These are phyloP conservation scores for Clamator glandarius DNA, from an alignment of 2,797 vertebrate genomes.

Conservation along the genomic window DNA sequence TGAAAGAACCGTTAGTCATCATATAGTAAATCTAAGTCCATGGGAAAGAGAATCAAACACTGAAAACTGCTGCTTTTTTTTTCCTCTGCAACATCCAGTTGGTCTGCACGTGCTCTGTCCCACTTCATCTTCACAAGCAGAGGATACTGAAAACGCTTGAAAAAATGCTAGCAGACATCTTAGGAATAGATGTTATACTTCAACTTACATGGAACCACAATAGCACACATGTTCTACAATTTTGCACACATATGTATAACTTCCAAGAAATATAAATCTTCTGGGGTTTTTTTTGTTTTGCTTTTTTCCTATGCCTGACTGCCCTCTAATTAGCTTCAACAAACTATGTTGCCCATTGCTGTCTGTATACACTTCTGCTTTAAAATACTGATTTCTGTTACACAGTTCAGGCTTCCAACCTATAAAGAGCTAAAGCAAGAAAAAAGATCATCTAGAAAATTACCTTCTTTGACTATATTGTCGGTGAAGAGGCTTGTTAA, in stretches of 20 bases:
- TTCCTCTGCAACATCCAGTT: neutral
- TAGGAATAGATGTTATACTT: neutral
- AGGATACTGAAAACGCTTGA: neutral
- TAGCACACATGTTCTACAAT: neutral
- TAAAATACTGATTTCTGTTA: neutral
- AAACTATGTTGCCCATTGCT: neutral
- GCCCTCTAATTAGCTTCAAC: neutral
- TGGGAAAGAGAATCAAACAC: neutral
- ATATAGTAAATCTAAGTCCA: neutral
- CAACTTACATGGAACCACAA: neutral
- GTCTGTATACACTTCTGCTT: neutral
- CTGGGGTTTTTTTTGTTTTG: neutral
- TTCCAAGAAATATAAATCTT: neutral
- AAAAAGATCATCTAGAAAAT: neutral
- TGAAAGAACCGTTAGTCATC: neutral
- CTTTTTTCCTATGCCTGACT: neutral
- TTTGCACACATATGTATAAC: neutral
- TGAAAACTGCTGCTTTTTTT: neutral
- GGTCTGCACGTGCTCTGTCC: neutral
- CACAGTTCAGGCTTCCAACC: neutral
- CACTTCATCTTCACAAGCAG: neutral
- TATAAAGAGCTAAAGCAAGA: neutral
- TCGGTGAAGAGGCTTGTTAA: slow-evolving; percentile 92
- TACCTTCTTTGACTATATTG: slow-evolving; percentile 93
- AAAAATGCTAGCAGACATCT: neutral